Percentiles rank a stretch among this genome's conserved stretches.
Conservation (phyloP, 2,797 vertebrate genomes). For the Holocentrus rufus region DNA sequence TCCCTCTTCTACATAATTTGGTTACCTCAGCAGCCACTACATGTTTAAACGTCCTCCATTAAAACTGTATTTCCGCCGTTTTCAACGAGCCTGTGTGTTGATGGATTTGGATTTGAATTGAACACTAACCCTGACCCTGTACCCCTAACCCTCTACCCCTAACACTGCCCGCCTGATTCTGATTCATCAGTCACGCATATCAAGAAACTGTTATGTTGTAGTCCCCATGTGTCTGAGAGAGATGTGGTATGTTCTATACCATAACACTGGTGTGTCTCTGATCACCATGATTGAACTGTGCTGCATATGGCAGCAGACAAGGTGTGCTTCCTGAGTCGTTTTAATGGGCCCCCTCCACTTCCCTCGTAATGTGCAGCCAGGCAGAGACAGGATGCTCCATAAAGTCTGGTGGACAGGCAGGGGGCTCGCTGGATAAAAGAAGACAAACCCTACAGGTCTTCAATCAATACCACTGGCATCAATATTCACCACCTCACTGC, state of each 20-base stretch:
- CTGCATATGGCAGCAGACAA: conserved; percentile 30
- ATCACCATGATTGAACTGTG: conserved; percentile 55
- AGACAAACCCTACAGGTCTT: conserved; percentile 74
- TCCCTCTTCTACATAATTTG: no score
- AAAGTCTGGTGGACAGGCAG: conserved; percentile 70
- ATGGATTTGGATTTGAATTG: no score
- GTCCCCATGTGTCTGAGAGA: conserved; percentile 23
- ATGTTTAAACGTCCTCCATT: no score
- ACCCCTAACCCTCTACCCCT: no score
- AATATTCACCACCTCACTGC: conserved; percentile 72
- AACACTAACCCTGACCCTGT: no score
- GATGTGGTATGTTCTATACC: conserved; percentile 46
- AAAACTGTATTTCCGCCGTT: no score
- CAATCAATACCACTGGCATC: conserved; percentile 75
- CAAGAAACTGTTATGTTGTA: no score
- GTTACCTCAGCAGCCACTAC: no score
- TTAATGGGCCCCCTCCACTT: conserved; percentile 64
- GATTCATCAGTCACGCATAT: no score
- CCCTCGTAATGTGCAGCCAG: conserved; percentile 73
- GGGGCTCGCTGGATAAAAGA: conserved; percentile 63
- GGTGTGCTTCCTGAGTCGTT: conserved; percentile 54
- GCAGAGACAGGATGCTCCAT: conserved; percentile 61
- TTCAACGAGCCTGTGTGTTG: no score
- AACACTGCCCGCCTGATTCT: no score
- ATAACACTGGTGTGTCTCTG: conserved; percentile 36